phyloP scores from a whole-genome alignment of 2,797 vertebrate genomes.

The Sebastes aleutianus region DNA sequence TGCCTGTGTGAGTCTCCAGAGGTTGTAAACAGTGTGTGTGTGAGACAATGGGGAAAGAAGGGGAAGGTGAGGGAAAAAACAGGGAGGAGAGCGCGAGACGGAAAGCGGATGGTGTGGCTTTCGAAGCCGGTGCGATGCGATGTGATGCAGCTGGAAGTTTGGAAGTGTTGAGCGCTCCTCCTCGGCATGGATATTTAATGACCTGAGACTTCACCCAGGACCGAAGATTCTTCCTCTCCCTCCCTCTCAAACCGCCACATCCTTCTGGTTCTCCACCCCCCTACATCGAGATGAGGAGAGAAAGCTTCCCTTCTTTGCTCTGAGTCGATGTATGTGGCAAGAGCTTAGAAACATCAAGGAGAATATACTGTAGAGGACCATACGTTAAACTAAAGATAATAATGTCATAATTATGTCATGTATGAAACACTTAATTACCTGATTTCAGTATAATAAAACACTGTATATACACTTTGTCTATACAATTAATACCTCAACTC shows the following conservation, averaged over 20 bases:
- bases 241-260: constrained; percentile 29
- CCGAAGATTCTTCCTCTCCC: constrained; percentile 37
- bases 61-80: constrained; percentile 43
- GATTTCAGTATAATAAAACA: constrained; percentile 1
- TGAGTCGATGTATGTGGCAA: constrained; percentile 49
- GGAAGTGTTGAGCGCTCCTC: constrained; percentile 64
- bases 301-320: constrained; percentile 61
- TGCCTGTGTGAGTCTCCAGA: constrained; percentile 44
- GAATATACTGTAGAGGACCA: constrained; percentile 50
- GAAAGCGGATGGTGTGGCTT: constrained; percentile 27
- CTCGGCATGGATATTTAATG: constrained; percentile 84
- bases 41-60: not conserved
- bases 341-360: constrained; percentile 60
- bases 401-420: not conserved
- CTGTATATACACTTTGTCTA: constrained; percentile 1
- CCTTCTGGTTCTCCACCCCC: constrained; percentile 69
- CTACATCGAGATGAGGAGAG: constrained; percentile 40
- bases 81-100: constrained; percentile 40
- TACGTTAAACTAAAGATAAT: constrained; percentile 14
- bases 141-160: constrained; percentile 66
- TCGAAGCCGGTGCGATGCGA: constrained; percentile 18
- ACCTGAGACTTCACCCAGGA: constrained; percentile 70
- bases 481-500: not conserved
- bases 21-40: constrained; percentile 33
- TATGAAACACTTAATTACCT: constrained; percentile 24